These are phyloP conservation scores for Campylomormyrus numenius DNA, from an alignment of 2,113 vertebrate genomes.

Conservation along the genomic window DNA sequence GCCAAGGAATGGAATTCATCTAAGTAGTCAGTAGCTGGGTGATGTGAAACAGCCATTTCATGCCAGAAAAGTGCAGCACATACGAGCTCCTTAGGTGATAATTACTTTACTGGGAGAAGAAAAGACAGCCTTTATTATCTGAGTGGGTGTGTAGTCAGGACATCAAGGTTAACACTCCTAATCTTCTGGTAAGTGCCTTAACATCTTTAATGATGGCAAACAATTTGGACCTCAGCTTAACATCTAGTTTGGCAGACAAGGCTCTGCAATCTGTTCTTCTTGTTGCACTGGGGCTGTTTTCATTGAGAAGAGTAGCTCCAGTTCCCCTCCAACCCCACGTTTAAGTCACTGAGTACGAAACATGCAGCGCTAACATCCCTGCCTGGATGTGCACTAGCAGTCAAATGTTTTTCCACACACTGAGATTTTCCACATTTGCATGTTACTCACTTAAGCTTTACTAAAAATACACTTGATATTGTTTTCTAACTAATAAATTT, in stretches of 20 bases:
- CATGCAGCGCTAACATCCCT: not conserved
- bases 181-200: not conserved
- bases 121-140: not conserved
- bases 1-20: not conserved
- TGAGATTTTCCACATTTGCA: too few relatives aligned
- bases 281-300: not conserved
- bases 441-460: too few relatives aligned
- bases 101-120: not conserved
- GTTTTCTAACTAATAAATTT: too few relatives aligned
- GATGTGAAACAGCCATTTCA: not conserved
- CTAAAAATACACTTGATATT: too few relatives aligned
- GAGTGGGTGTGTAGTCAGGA: not conserved
- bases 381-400: not conserved
- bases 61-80: not conserved
- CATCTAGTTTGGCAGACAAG: not conserved
- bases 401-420: too few relatives aligned
- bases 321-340: not conserved
- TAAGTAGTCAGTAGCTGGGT: not conserved
- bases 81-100: not conserved
- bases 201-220: not conserved
- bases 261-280: not conserved
- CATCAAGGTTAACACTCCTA: not conserved
- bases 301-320: not conserved
- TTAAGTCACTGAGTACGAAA: not conserved
- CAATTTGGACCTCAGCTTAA: not conserved